Evolutionary conservation across 2,797 vertebrate species (phyloP).

Genomic region (Natrix natrix): DNA sequence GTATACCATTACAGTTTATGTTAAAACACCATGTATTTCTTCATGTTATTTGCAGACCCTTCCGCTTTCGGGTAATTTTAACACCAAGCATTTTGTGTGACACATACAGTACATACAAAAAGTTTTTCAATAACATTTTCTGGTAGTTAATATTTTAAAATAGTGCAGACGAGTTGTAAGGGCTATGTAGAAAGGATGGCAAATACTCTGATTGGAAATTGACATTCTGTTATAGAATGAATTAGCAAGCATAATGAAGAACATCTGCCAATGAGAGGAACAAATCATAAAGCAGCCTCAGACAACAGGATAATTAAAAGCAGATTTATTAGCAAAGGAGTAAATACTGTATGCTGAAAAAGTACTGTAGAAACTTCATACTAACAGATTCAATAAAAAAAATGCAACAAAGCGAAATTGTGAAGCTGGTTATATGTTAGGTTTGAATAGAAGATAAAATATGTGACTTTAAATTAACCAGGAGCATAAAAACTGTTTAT

Average conservation of each 20-base stretch:
- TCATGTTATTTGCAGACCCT: not conserved
- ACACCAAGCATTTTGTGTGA: not conserved
- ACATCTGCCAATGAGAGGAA: constrained; percentile 27
- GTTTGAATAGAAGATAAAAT: not conserved
- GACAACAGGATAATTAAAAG: constrained; percentile 36
- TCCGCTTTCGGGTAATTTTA: not conserved
- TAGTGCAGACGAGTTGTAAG: not conserved
- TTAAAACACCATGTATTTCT: not conserved
- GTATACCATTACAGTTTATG: not conserved
- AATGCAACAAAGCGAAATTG: not conserved
- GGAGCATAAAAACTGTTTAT: not conserved
- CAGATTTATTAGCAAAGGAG: constrained; percentile 25
- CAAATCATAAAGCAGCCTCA: constrained; percentile 23
- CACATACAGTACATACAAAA: not conserved
- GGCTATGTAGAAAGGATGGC: not conserved
- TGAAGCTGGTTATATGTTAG: not conserved
- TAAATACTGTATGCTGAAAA: constrained; percentile 15
- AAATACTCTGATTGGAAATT: constrained; percentile 24
- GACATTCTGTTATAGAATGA: constrained; percentile 9
- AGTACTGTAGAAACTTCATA: constrained; percentile 18
- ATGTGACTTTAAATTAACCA: not conserved
- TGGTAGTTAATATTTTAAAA: not conserved
- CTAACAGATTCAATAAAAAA: constrained; percentile 1
- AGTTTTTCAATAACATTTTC: not conserved
- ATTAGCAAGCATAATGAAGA: constrained; percentile 28